These are phyloP conservation scores for Bedellia somnulentella DNA, from an alignment of 2,888 invertebrate species.

Conservation along the genomic window DNA sequence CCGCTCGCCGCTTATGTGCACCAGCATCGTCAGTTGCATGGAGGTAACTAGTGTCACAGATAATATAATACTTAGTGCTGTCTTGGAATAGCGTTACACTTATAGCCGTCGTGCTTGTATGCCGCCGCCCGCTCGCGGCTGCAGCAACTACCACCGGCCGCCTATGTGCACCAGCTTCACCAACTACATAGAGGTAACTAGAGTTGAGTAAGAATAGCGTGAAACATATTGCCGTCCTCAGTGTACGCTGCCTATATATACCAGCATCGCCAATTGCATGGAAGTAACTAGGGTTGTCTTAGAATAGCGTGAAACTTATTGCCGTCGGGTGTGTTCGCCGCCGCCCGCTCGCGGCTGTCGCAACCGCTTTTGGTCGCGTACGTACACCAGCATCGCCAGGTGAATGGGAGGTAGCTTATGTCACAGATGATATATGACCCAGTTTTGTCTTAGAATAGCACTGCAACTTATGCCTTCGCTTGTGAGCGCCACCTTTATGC, in stretches of 20 bases:
- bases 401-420: no score
- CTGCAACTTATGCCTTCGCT: no score
- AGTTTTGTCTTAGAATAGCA: no score
- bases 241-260: slow-evolving; percentile 68
- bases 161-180: slow-evolving; percentile 50
- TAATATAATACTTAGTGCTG: no score
- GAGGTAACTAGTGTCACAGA: slow-evolving; percentile 23
- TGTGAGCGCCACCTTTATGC: no score
- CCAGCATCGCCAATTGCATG: slow-evolving; percentile 42
- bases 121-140: slow-evolving; percentile 57
- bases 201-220: no score
- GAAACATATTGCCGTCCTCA: no score
- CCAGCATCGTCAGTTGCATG: slow-evolving; percentile 42
- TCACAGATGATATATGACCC: no score
- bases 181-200: slow-evolving; percentile 35
- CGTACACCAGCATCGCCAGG: no score
- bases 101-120: slow-evolving; percentile 84
- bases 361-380: background rate
- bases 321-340: background rate
- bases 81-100: no score
- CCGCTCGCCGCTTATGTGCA: slow-evolving; percentile 50
- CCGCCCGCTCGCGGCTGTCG: background rate
- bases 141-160: slow-evolving; percentile 33
- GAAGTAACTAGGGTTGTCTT: slow-evolving; percentile 20
- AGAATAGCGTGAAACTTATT: no score